Percentiles rank a stretch among this genome's conserved stretches.
Evolutionary conservation across 2,797 vertebrate species (phyloP).

Genomic region (Naso thynnoides): DNA sequence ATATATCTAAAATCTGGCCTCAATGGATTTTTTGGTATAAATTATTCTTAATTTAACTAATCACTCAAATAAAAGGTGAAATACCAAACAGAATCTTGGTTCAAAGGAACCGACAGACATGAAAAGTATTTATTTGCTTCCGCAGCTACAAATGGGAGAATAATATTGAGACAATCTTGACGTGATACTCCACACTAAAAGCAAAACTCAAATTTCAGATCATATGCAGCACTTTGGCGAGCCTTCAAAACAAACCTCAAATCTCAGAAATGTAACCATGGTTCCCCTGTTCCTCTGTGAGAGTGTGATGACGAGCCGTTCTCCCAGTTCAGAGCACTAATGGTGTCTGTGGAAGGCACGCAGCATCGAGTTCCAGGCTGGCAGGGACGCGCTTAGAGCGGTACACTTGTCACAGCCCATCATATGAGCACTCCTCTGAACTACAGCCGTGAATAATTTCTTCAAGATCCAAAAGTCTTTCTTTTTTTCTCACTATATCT

Average conservation of each 20-base stretch:
- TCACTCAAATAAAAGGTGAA: slow-evolving; percentile 37
- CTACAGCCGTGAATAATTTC: slow-evolving; percentile 81
- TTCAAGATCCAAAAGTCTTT: slow-evolving; percentile 77
- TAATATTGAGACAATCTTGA: slow-evolving; percentile 58
- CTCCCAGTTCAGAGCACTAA: slow-evolving; percentile 74
- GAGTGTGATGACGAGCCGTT: slow-evolving; percentile 64
- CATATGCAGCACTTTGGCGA: slow-evolving; percentile 59
- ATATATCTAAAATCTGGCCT: not conserved
- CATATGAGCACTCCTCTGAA: slow-evolving; percentile 78
- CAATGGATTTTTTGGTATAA: not conserved
- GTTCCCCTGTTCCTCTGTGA: slow-evolving; percentile 68
- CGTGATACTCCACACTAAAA: slow-evolving; percentile 55
- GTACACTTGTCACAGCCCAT: slow-evolving; percentile 81
- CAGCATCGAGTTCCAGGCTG: slow-evolving; percentile 66
- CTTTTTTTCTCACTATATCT: slow-evolving; percentile 51
- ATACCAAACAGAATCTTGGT: slow-evolving; percentile 38
- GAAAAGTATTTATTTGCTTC: slow-evolving; percentile 62
- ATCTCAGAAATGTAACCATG: slow-evolving; percentile 62
- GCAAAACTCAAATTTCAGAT: slow-evolving; percentile 68
- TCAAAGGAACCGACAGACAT: slow-evolving; percentile 53
- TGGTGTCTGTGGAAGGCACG: slow-evolving; percentile 73
- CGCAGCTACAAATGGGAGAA: slow-evolving; percentile 60
- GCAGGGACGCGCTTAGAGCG: slow-evolving; percentile 73
- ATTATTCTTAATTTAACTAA: slow-evolving; percentile 24
- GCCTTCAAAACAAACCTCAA: slow-evolving; percentile 80